Percentiles rank a stretch among this genome's conserved stretches.
phyloP scores from a whole-genome alignment of 2,888 invertebrate species.

The Smittia sp. region DNA sequence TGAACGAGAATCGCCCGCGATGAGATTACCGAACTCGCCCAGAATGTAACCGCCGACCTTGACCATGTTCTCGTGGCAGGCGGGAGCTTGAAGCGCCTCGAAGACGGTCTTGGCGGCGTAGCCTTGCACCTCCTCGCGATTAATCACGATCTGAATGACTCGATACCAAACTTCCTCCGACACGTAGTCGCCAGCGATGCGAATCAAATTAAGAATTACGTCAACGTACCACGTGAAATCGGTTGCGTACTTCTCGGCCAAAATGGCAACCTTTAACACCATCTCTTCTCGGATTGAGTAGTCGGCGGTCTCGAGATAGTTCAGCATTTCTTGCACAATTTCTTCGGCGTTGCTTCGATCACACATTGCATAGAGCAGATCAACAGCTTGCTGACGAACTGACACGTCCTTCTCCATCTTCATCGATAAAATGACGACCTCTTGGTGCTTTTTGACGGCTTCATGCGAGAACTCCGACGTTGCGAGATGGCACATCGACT shows the following conservation, averaged over 20 bases:
- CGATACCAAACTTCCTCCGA: slow-evolving; percentile 99
- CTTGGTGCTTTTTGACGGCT: slow-evolving; percentile 99
- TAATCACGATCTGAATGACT: slow-evolving; percentile 99
- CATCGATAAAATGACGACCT: slow-evolving; percentile 97
- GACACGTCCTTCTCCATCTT: slow-evolving; percentile 99
- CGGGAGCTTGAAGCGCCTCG: slow-evolving; percentile 97
- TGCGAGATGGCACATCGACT: slow-evolving; percentile 98
- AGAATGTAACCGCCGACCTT: slow-evolving; percentile 99
- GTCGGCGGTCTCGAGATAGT: slow-evolving; percentile 98
- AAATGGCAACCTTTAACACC: slow-evolving; percentile 98
- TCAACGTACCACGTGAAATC: slow-evolving; percentile 99
- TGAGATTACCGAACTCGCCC: slow-evolving; percentile 98
- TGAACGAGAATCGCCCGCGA: slow-evolving; percentile 96
- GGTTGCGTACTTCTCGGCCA: slow-evolving; percentile 98
- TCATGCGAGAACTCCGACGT: slow-evolving; percentile 99
- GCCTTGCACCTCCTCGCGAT: slow-evolving; percentile 98
- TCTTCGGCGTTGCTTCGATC: slow-evolving; percentile 98
- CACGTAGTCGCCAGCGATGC: slow-evolving; percentile 99
- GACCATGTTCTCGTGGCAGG: slow-evolving; percentile 99
- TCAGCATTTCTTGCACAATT: slow-evolving; percentile 99
- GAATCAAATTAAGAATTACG: slow-evolving; percentile 96
- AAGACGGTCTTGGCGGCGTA: slow-evolving; percentile 99
- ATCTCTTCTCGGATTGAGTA: slow-evolving; percentile 99
- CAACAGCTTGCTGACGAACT: slow-evolving; percentile 96
- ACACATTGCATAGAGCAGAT: slow-evolving; percentile 99